Percentiles rank a stretch among this genome's conserved stretches.
phyloP scores from a whole-genome alignment of 1,140 invertebrate genomes.

The Drosophila leontia region DNA sequence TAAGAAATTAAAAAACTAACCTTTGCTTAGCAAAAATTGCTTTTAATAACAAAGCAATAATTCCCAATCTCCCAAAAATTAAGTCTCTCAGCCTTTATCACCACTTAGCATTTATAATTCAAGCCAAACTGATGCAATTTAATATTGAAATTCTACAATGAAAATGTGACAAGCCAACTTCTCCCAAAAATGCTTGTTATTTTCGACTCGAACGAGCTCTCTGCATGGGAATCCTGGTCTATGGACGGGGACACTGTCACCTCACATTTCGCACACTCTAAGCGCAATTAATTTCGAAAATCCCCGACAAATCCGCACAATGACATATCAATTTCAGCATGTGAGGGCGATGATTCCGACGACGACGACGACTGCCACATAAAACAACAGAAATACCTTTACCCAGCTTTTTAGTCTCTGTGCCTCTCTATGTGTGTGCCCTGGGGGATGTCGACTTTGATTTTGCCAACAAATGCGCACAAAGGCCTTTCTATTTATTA shows the following conservation, averaged over 20 bases:
- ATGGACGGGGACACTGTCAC: conserved; percentile 20
- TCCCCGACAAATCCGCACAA: conserved; percentile 52
- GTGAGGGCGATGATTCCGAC: conserved; percentile 17
- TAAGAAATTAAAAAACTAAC: too few species aligned
- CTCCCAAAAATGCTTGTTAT: neutral
- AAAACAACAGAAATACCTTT: conserved; percentile 39
- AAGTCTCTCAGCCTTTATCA: too few species aligned
- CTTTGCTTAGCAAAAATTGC: too few species aligned
- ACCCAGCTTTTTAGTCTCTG: neutral
- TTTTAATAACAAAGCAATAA: too few species aligned
- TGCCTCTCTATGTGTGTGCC: neutral
- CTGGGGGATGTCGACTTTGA: conserved; percentile 57
- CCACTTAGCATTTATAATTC: neutral
- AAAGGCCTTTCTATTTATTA: conserved; percentile 69
- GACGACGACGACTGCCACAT: conserved; percentile 15
- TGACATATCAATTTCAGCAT: conserved; percentile 65
- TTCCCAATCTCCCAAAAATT: too few species aligned
- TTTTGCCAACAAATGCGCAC: conserved; percentile 52
- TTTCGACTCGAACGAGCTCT: too few species aligned
- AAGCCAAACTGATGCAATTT: neutral
- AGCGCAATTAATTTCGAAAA: conserved; percentile 64
- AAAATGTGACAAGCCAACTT: neutral
- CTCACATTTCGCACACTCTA: conserved; percentile 34
- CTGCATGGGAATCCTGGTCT: neutral
- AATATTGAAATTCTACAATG: neutral